These are phyloP conservation scores for Tetragonisca angustula DNA, from an alignment of 2,888 invertebrate genomes.

Conservation along the genomic window DNA sequence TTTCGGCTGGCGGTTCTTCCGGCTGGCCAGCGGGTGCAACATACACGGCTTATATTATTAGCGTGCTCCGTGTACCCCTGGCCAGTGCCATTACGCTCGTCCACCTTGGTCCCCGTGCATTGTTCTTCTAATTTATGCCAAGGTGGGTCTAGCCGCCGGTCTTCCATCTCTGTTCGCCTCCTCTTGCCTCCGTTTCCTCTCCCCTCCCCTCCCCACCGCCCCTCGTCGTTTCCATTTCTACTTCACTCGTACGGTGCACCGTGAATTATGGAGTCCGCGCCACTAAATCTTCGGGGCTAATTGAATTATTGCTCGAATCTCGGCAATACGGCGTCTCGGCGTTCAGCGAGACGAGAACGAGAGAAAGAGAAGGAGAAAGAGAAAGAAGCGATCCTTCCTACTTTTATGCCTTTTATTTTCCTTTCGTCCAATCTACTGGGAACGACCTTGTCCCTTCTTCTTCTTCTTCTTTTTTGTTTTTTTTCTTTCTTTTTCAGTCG, in stretches of 20 bases:
- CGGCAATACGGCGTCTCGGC: conserved; percentile 59
- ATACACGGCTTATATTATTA: conserved; percentile 68
- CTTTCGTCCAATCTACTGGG: conserved; percentile 39
- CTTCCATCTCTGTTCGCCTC: conserved; percentile 43
- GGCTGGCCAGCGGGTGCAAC: conserved; percentile 44
- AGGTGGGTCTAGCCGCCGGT: conserved; percentile 70
- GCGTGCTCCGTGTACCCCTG: conserved; percentile 59
- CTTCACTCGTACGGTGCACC: conserved; percentile 75
- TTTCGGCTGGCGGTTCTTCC: conserved; percentile 65
- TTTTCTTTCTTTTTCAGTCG: conserved; percentile 10
- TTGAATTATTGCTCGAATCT: conserved; percentile 82
- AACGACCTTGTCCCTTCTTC: conserved; percentile 31
- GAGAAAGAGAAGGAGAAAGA: neutral
- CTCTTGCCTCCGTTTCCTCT: conserved; percentile 9
- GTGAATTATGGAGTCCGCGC: conserved; percentile 80
- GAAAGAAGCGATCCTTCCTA: conserved; percentile 28
- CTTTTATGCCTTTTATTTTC: conserved; percentile 13
- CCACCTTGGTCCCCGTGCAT: conserved; percentile 74
- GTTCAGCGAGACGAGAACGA: conserved; percentile 32
- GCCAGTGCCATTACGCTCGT: conserved; percentile 70
- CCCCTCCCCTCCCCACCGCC: conserved; percentile 1
- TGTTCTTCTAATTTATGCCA: conserved; percentile 82
- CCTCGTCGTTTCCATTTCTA: conserved; percentile 65
- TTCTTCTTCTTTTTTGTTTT: too few relatives aligned
- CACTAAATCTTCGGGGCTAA: conserved; percentile 80